Evolutionary conservation across 2,113 vertebrate species (phyloP), one percentile per base, ranked within the genome.

Genomic region (Centropristis striata): DNA sequence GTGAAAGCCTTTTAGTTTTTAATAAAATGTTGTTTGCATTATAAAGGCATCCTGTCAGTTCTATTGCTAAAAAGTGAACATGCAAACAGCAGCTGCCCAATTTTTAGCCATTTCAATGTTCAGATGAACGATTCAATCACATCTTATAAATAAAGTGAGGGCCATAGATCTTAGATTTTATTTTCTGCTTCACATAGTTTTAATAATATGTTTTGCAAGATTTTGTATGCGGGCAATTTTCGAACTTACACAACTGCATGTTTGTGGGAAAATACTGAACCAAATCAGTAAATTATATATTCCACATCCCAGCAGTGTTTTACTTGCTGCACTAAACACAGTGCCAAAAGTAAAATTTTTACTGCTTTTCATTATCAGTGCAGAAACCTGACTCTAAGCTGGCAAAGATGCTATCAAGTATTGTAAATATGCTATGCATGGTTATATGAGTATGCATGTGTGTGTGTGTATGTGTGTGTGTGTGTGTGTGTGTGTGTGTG

Each of bases 151-250:
- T n/a, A 59, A 37, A 14, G 28, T 2, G 25, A 51, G 4, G 18
- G 42, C n/a, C 50, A 15, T 11, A 37, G 5, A 69, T 47, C 47
- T 59, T 53, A 1, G 32, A 9, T 47, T 64, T 51, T 7, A 1
- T 53, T 59, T 61, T 32, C 44, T 49, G 14, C 61, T 51, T 11
- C 25, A 71, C 5, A 18, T 23, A 36, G 28, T 21, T 42, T 54
- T 65, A 53, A 55, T 64, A 7, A 54, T 11, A 74, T 47, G 44
- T 53, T 68, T 71, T 78, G 27, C 46, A 68, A 32, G n/a, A 65
- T 75, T 78, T 41, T 78, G 23, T 11, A 47, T 16, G 59, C 3
- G 10, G n/a, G 32, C 3, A 37, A 58, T 63, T 44, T 37, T 59
- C n/a, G 53, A 70, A 73, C 10, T 57, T 42, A 20, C 63, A 59